phyloP scores from a whole-genome alignment of 2,113 vertebrate species.

The Saiga tatarica region DNA sequence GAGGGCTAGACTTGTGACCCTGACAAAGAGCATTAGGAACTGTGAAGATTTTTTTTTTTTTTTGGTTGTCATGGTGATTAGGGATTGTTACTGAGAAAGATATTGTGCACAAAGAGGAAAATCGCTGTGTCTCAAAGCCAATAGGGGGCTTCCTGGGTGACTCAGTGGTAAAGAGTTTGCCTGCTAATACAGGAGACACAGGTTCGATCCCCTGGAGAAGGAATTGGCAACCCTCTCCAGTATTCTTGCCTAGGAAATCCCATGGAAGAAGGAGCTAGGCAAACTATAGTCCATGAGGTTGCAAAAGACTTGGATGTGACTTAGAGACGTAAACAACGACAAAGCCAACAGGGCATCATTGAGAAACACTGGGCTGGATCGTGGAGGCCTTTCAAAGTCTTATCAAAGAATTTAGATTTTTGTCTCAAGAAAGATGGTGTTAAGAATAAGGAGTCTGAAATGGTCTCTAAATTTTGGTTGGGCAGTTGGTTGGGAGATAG shows the following conservation, averaged over 20 bases:
- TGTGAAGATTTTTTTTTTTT: not conserved
- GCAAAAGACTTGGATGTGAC: not conserved
- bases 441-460: not conserved
- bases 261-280: not conserved
- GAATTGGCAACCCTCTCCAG: not conserved
- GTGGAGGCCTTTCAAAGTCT: not conserved
- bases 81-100: not conserved
- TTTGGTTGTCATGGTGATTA: not conserved
- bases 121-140: not conserved
- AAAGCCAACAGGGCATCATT: not conserved
- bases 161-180: not conserved
- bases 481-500: not conserved
- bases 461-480: not conserved
- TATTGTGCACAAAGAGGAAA: not conserved
- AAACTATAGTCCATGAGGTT: not conserved
- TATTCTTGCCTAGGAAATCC: not conserved
- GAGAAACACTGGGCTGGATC: not conserved
- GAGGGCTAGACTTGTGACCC: not conserved
- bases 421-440: not conserved
- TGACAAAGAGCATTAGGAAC: not conserved
- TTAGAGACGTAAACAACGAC: not conserved
- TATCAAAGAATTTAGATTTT: conserved; percentile 19
- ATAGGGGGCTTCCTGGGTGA: not conserved
- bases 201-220: not conserved
- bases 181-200: not conserved